These are phyloP conservation scores for Hylyphantes graminicola DNA, from an alignment of 1,140 invertebrate species.

Conservation along the genomic window DNA sequence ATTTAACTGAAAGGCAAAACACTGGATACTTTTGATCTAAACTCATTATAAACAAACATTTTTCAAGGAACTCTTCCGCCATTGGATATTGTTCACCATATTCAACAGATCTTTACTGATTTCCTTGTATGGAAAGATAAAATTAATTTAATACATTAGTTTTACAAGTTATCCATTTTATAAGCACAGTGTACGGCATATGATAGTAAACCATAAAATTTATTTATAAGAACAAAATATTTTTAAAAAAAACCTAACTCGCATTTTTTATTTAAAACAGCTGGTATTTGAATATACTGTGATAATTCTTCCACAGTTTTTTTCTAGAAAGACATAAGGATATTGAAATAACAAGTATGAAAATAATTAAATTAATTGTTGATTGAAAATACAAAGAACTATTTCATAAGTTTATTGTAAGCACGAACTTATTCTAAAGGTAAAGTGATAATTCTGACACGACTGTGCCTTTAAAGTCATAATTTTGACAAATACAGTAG, in stretches of 20 bases:
- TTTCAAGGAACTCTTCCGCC: neutral
- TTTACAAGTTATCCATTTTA: too few species aligned
- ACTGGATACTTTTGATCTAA: constrained; percentile 17
- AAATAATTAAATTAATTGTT: neutral
- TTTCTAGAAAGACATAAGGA: constrained; percentile 3
- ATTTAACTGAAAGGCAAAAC: constrained; percentile 25
- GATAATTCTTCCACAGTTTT: neutral
- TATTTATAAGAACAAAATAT: neutral
- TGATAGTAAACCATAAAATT: neutral
- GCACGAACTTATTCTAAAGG: too few species aligned
- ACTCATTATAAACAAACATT: neutral
- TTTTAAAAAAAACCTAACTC: constrained; percentile 17
- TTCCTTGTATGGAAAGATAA: neutral
- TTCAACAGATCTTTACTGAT: constrained; percentile 14
- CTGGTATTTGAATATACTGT: constrained; percentile 16
- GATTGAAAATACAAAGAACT: too few species aligned
- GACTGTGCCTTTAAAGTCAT: too few species aligned
- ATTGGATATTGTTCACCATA: constrained; percentile 9
- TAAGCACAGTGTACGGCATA: neutral
- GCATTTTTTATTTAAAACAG: constrained; percentile 11
- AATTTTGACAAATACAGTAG: too few species aligned
- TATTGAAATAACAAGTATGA: neutral
- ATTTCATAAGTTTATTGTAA: too few species aligned
- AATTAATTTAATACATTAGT: neutral
- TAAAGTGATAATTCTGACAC: too few species aligned